phyloP scores from a whole-genome alignment of 2,797 vertebrate genomes.

The Gephyroberyx darwinii region DNA sequence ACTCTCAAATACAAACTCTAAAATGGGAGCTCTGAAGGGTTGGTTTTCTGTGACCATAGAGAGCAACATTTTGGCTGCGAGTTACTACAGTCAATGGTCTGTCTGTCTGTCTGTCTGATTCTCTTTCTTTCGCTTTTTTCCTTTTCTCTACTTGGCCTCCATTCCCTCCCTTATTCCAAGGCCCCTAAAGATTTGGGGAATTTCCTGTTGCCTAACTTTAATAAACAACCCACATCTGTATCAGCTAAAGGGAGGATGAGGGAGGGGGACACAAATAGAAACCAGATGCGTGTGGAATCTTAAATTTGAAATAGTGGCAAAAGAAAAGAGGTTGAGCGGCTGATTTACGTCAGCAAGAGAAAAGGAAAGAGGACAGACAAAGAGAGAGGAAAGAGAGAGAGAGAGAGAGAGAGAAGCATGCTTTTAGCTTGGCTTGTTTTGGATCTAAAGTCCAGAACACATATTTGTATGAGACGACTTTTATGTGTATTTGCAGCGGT shows the following conservation, averaged over 20 bases:
- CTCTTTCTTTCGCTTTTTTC: constrained; percentile 19
- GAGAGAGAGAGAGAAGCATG: constrained; percentile 13
- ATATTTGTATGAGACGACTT: background rate
- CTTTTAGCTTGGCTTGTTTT: background rate
- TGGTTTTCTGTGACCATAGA: constrained; percentile 56
- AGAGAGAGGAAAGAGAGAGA: constrained; percentile 17
- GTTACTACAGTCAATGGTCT: background rate
- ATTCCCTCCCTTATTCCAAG: constrained; percentile 48
- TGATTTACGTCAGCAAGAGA: constrained; percentile 63
- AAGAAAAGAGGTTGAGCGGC: constrained; percentile 33
- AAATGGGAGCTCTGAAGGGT: constrained; percentile 1
- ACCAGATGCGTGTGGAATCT: constrained; percentile 83
- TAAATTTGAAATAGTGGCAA: constrained; percentile 60
- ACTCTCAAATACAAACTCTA: background rate
- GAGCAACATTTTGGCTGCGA: constrained; percentile 14
- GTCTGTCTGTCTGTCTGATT: background rate
- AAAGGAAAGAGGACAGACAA: constrained; percentile 33
- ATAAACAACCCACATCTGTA: constrained; percentile 88
- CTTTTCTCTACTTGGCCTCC: constrained; percentile 46
- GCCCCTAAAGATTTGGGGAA: constrained; percentile 83
- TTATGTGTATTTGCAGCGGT: background rate
- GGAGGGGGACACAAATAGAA: constrained; percentile 72
- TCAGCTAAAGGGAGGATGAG: constrained; percentile 77
- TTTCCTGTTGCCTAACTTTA: constrained; percentile 88
- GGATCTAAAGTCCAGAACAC: constrained; percentile 21